Conservation (phyloP, 2,797 vertebrate species). For the Moxostoma hubbsi region DNA sequence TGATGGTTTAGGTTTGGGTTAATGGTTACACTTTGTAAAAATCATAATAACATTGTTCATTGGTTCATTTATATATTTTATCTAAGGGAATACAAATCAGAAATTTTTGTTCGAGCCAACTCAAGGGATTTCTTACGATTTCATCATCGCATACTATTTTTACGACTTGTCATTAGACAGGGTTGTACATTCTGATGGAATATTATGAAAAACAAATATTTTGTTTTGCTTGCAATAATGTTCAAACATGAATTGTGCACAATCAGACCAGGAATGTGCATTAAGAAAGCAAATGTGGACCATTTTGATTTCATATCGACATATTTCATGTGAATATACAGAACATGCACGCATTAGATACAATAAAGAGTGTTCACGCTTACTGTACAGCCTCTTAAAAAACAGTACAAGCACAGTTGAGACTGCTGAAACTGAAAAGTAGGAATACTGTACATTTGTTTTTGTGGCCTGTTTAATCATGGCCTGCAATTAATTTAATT, state of each 20-base stretch:
- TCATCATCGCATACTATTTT: too few species aligned
- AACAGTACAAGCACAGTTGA: background rate
- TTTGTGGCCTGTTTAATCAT: background rate
- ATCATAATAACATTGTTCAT: too few species aligned
- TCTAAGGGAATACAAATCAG: too few species aligned
- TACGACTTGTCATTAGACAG: too few species aligned
- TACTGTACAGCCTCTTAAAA: background rate
- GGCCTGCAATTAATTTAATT: constrained; percentile 58
- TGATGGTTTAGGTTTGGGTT: too few species aligned
- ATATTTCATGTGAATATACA: constrained; percentile 2
- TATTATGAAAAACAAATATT: background rate
- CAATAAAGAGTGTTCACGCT: background rate
- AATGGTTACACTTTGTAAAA: too few species aligned
- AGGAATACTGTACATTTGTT: constrained; percentile 1
- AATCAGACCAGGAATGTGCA: background rate
- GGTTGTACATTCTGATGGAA: too few species aligned
- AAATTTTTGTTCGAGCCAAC: too few species aligned
- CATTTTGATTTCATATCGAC: background rate
- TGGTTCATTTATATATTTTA: too few species aligned
- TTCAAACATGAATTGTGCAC: background rate
- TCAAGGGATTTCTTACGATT: too few species aligned
- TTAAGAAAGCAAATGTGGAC: background rate
- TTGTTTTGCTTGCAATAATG: too few species aligned
- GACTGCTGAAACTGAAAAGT: background rate
- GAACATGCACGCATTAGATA: background rate